Evolutionary conservation across 2,113 vertebrate genomes (phyloP).

Genomic region (Puntigrus tetrazona): DNA sequence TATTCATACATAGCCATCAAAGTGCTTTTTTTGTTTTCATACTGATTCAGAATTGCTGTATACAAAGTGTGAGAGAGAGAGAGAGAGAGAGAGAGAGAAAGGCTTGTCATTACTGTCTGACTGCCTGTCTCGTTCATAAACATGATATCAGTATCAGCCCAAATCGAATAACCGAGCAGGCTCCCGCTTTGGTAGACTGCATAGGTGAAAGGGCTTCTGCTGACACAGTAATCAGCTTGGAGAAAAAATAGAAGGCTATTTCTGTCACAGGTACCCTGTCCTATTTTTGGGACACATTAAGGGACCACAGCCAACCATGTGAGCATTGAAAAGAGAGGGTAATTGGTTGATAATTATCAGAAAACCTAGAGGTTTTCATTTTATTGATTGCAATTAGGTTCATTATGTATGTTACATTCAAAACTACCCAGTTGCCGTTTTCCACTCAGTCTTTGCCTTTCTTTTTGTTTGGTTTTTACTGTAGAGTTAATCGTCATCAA

Average conservation of each 20-base stretch:
- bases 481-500: not conserved
- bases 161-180: not conserved
- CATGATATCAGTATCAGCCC: slow-evolving; percentile 13
- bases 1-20: slow-evolving; percentile 17
- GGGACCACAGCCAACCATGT: not conserved
- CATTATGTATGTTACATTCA: not conserved
- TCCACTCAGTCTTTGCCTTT: not conserved
- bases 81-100: not conserved
- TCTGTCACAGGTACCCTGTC: not conserved
- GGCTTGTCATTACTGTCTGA: not conserved
- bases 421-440: not conserved
- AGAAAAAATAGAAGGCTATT: not conserved
- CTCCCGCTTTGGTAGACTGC: not conserved
- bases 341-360: not conserved
- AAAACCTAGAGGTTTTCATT: not conserved
- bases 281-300: not conserved
- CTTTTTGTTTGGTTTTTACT: not conserved
- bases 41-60: not conserved
- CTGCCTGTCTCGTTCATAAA: not conserved
- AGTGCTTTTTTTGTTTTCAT: not conserved
- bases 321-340: not conserved
- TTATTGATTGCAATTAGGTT: not conserved
- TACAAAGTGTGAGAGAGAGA: not conserved
- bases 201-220: slow-evolving; percentile 23
- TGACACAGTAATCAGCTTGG: slow-evolving; percentile 14